Evolutionary conservation across 2,113 vertebrate species (phyloP), one percentile per base, ranked within the genome.

Genomic region (Catharus minimus): DNA sequence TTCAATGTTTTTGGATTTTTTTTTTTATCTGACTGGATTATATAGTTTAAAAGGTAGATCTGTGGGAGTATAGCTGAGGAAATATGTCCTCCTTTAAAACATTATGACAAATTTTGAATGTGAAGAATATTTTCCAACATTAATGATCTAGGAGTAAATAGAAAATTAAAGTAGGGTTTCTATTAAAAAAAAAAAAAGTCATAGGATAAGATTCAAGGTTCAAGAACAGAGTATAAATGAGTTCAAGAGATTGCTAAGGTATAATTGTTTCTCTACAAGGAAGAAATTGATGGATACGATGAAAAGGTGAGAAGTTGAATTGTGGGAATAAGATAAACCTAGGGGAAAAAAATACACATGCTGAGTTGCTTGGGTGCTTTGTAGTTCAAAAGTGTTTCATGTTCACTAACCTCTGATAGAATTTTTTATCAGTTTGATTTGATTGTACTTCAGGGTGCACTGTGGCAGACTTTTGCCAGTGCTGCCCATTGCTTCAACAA

Each of bases 351-450:
- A 66, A 64, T 86, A 30, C 26, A 57, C 92, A 92, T 69, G 92
- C 90, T 95, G 93, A 88, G 94, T 65, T 90, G 49, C 88, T 90
- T 94, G 77, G 62, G 14, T 24, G 10, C 92, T 95, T 95, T 95
- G 87, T 93, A 94, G 86, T 95, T 95, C 80, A 82, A 73, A 94
- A 88, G 19, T 82, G 61, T 79, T 93, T 95, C 74, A 88, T 95
- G 90, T 93, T 94, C 93, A 46, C 73, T 93, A 93, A 86, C 86
- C 88, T 92, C 80, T 93, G 73, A 95, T 84, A 88, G 88, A 95
- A 94, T 92, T 88, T 76, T 90, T 95, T 95, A 94, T 93, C 88
- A 90, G 53, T 79, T 88, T 95, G 90, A 83, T 95, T 92, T 94
- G 77, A 94, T 90, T 15, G 8, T 96, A 82, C 79, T 88, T 85